A percentile compares a stretch with the other conserved stretches of the same genome.
phyloP scores from a whole-genome alignment of 2,113 vertebrate species.

The Gracilinanus agilis region DNA sequence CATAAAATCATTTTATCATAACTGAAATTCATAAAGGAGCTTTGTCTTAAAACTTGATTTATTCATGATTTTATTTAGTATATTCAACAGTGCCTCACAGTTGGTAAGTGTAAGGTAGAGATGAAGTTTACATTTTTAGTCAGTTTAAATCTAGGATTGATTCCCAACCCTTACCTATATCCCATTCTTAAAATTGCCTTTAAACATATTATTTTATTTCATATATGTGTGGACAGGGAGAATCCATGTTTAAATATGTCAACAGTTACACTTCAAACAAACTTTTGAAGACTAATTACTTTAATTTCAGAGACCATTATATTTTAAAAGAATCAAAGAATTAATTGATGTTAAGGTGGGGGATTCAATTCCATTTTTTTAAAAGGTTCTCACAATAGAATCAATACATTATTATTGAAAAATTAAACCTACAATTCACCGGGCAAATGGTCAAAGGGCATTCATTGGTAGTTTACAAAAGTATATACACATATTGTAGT shows the following conservation, averaged over 20 bases:
- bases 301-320: too few relatives aligned
- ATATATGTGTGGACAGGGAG: neutral
- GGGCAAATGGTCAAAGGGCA: too few relatives aligned
- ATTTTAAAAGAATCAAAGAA: too few relatives aligned
- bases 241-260: neutral
- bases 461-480: too few relatives aligned
- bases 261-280: neutral
- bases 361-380: too few relatives aligned
- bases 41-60: neutral
- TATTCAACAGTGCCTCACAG: neutral
- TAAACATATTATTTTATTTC: neutral
- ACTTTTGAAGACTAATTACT: too few relatives aligned
- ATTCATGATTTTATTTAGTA: neutral
- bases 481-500: too few relatives aligned
- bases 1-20: neutral
- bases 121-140: constrained; percentile 12
- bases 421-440: too few relatives aligned
- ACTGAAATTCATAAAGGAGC: neutral
- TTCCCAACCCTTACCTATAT: neutral
- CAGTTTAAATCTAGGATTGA: neutral
- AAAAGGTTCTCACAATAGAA: too few relatives aligned
- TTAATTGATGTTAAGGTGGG: too few relatives aligned
- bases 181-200: neutral
- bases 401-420: too few relatives aligned
- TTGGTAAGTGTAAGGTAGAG: neutral